phyloP scores from a whole-genome alignment of 2,888 invertebrate species.

The Euplagia quadripunctaria region DNA sequence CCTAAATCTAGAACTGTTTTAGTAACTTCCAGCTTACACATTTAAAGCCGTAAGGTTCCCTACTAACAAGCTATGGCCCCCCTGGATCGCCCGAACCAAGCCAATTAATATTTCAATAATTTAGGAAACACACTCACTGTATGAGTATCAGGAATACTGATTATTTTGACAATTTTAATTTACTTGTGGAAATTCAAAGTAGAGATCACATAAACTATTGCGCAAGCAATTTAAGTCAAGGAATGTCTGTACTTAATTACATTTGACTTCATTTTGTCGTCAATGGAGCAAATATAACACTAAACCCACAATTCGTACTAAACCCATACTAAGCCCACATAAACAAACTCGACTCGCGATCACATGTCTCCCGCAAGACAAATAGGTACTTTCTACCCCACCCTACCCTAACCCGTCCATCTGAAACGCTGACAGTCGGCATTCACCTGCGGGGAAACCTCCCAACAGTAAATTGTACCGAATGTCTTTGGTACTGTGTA shows the following conservation, averaged over 20 bases:
- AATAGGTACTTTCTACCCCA: conserved; percentile 64
- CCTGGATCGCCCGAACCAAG: background rate
- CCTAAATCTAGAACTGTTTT: background rate
- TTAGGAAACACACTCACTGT: too few relatives aligned
- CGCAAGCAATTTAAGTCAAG: background rate
- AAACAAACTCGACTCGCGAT: conserved; percentile 75
- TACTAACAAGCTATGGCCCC: background rate
- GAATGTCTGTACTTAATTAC: background rate
- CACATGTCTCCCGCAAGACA: conserved; percentile 81
- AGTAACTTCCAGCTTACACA: background rate
- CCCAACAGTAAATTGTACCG: conserved; percentile 60
- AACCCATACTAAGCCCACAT: conserved; percentile 67
- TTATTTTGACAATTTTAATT: too few relatives aligned
- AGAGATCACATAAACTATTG: background rate
- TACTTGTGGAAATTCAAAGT: background rate
- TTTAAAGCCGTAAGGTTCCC: background rate
- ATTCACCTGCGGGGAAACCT: conserved; percentile 73
- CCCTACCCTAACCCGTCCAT: conserved; percentile 59
- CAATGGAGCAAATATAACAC: conserved; percentile 1
- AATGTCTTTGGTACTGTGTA: conserved; percentile 56
- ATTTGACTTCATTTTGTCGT: background rate
- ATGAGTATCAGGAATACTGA: too few relatives aligned
- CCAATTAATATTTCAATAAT: too few relatives aligned
- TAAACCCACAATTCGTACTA: conserved; percentile 19
- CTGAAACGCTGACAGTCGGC: conserved; percentile 75